Percentiles rank a stretch among this genome's conserved stretches.
phyloP scores from a whole-genome alignment of 2,888 invertebrate species.

The Drosophila phalerata region DNA sequence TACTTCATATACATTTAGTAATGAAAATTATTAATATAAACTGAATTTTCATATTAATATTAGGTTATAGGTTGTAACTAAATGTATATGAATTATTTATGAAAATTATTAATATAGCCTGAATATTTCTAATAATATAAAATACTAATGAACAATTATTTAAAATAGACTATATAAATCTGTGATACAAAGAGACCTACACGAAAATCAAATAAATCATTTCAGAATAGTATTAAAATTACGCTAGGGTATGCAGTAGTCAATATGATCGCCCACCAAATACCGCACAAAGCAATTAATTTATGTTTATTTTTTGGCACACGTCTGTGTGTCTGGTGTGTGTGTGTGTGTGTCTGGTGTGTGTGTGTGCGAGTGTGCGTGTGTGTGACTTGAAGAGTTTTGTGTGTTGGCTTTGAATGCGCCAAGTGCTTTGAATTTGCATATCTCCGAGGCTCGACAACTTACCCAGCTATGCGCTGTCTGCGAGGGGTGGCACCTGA shows the following conservation, averaged over 20 bases:
- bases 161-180: too few relatives aligned
- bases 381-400: constrained; percentile 32
- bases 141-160: too few relatives aligned
- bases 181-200: neutral
- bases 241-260: constrained; percentile 44
- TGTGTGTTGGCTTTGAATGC: constrained; percentile 35
- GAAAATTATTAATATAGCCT: too few relatives aligned
- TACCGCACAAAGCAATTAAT: constrained; percentile 52
- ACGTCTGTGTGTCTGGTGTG: constrained; percentile 42
- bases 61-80: too few relatives aligned
- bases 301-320: constrained; percentile 76
- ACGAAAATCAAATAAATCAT: neutral
- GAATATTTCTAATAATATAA: too few relatives aligned
- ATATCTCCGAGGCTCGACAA: constrained; percentile 46
- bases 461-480: constrained; percentile 50
- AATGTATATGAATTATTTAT: too few relatives aligned
- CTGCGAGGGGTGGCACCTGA: constrained; percentile 4
- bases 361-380: constrained; percentile 21
- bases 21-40: too few relatives aligned
- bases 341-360: constrained; percentile 9
- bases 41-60: too few relatives aligned
- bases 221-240: neutral
- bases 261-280: constrained; percentile 25
- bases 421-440: constrained; percentile 63
- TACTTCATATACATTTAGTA: too few relatives aligned